Evolutionary conservation across 2,113 vertebrate species (phyloP).

Genomic region (Meles meles): DNA sequence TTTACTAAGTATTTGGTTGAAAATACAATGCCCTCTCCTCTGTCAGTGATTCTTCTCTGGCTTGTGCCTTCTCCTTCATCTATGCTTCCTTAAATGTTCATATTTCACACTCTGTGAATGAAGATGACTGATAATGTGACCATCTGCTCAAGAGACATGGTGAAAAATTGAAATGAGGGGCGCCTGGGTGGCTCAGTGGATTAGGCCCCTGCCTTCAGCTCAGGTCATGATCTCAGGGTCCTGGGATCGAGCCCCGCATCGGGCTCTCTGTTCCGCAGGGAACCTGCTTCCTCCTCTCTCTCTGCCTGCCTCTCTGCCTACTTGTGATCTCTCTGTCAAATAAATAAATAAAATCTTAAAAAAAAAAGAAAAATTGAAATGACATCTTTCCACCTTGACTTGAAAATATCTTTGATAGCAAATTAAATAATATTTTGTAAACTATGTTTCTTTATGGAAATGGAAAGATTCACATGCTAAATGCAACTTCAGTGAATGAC

Average conservation of each 20-base stretch:
- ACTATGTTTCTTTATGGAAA: neutral
- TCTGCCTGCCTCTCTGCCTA: no score
- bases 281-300: no score
- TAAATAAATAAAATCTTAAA: no score
- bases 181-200: no score
- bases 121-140: neutral
- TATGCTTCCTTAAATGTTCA: neutral
- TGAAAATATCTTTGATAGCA: neutral
- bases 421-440: neutral
- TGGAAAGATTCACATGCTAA: neutral
- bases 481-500: neutral
- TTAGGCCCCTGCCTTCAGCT: no score
- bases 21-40: neutral
- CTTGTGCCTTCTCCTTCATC: neutral
- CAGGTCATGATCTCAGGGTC: no score
- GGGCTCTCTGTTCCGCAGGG: no score
- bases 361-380: neutral
- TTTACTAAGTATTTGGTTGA: neutral
- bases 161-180: neutral
- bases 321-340: no score
- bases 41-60: neutral
- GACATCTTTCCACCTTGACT: neutral
- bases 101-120: neutral
- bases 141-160: neutral
- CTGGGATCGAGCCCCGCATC: no score